Conservation (phyloP, 2,888 invertebrate species). For the Caradrina clavipalpis region DNA sequence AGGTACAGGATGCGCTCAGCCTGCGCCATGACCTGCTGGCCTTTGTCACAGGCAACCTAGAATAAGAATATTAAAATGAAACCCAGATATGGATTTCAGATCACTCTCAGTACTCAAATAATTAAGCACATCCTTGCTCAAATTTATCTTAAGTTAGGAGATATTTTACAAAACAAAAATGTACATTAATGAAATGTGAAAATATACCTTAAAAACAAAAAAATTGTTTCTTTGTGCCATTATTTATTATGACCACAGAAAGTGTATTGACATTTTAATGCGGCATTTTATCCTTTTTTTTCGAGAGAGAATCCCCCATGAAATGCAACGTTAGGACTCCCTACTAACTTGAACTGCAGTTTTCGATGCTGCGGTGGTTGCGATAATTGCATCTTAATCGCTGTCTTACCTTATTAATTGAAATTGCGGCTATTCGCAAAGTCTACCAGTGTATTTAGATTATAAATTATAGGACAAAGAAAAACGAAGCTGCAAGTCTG, state of each 20-base stretch:
- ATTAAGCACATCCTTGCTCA: background rate
- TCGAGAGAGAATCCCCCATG: too few species aligned
- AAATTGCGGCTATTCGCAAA: too few species aligned
- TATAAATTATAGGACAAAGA: conserved; percentile 49
- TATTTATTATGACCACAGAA: background rate
- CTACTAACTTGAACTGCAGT: too few species aligned
- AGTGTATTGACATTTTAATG: too few species aligned
- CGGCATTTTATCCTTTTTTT: too few species aligned
- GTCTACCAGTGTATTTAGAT: too few species aligned
- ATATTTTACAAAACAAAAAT: background rate
- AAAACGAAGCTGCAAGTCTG: conserved; percentile 80
- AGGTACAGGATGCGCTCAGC: background rate
- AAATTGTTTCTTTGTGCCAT: background rate
- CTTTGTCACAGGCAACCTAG: background rate
- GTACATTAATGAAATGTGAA: background rate
- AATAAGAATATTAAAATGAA: background rate
- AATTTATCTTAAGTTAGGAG: background rate
- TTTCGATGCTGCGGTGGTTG: too few species aligned
- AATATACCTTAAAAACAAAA: conserved; percentile 7
- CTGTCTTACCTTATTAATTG: too few species aligned
- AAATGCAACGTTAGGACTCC: too few species aligned
- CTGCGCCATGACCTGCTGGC: background rate
- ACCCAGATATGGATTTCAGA: background rate
- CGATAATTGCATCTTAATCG: too few species aligned
- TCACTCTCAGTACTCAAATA: background rate